Conservation (phyloP, 2,888 invertebrate species). For the Dryadula phaetusa region DNA sequence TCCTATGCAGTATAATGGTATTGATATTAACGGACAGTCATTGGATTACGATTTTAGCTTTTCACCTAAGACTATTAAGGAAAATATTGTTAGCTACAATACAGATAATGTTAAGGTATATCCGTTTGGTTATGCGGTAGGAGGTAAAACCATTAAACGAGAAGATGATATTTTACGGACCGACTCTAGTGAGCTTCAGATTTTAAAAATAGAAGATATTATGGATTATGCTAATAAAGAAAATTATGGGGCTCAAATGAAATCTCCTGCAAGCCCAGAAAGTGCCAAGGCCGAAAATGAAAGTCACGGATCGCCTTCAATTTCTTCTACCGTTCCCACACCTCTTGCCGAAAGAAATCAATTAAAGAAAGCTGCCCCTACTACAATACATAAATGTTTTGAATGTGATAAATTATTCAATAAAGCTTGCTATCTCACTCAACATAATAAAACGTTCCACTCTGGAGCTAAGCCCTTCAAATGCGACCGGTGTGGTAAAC, state of each 20-base stretch:
- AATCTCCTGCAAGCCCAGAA: slow-evolving; percentile 79
- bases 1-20: slow-evolving; percentile 67
- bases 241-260: slow-evolving; percentile 77
- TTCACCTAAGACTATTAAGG: slow-evolving; percentile 67
- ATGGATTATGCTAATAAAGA: slow-evolving; percentile 83
- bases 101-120: slow-evolving; percentile 67
- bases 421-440: slow-evolving; percentile 94
- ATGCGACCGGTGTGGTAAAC: slow-evolving; percentile 93
- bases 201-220: slow-evolving; percentile 77
- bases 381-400: slow-evolving; percentile 87
- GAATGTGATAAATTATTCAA: slow-evolving; percentile 94
- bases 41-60: slow-evolving; percentile 75
- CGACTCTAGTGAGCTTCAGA: slow-evolving; percentile 69
- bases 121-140: slow-evolving; percentile 70
- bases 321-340: slow-evolving; percentile 72
- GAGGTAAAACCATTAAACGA: slow-evolving; percentile 75
- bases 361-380: slow-evolving; percentile 63
- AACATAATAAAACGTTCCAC: slow-evolving; percentile 95
- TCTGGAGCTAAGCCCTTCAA: slow-evolving; percentile 94
- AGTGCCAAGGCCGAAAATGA: slow-evolving; percentile 74
- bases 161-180: slow-evolving; percentile 63
- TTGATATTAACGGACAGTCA: slow-evolving; percentile 64
- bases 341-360: slow-evolving; percentile 76
- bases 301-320: slow-evolving; percentile 64
- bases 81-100: slow-evolving; percentile 68